Base-by-base conservation (phyloP, 2,888 invertebrate species). In the Cosmia pyralina region DNA sequence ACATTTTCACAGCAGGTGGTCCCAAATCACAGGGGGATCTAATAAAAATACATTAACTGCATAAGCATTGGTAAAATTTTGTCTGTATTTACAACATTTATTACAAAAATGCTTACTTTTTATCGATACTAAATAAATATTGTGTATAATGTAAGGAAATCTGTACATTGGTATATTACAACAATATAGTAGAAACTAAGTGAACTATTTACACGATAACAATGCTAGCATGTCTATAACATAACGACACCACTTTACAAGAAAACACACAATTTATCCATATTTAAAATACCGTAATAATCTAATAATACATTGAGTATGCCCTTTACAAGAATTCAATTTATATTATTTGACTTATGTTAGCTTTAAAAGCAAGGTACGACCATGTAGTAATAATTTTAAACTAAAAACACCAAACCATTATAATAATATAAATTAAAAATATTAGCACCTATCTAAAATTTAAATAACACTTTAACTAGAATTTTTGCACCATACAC, bases 1-100 rank as follows among this genome's bases (percentile, higher is more conserved):
- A 89, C 73, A 87, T 86, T 86, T 83, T 85, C 88, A 91, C 88
- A 90, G 85, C 84, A 86, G 87, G 88, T 93, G 92, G 93, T 91
- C 91, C 92, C 92, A 89, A 86, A 90, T 87, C 87, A 90, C 88
- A 86, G 81, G 85, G 70, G 53, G 48, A 66, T 82, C 66, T 68
- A 79, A 67, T 75, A 81, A 76, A 78, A 79, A 62, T 79, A 85
- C 58, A 74, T 72, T 69, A 22, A 59, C 55, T 75, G 72, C 67
- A 69, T 55, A 76, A 53, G 71, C 79, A 85, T 75, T 74, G 62
- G 65, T 79, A 62, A 50, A 68, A 66, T 78, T 77, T 78, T 66
- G 70, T 59, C 76, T 63, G 46, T 85, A 69, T 84, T 66, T 85
- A 85, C 83, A 79, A 57, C 38, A 72, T 55, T 67, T 22, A 70